Base-by-base conservation (phyloP, 2,113 vertebrate genomes). In the Pelusios castaneus region DNA sequence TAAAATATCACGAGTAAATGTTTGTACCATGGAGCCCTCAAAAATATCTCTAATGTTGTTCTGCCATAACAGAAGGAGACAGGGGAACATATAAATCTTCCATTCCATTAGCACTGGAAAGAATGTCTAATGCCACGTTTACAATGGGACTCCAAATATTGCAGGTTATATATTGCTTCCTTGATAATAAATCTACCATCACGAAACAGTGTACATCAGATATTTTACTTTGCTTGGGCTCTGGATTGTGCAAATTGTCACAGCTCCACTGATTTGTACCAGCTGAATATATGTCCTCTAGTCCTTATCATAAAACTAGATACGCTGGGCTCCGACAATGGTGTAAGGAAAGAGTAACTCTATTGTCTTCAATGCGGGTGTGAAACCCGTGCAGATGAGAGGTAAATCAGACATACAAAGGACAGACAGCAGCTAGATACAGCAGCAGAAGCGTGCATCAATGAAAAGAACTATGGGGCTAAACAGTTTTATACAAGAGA, bases 131-230 rank as follows among this genome's bases (percentile, higher is more conserved):
- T n/a, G 25, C n/a, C 11, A 29, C 51, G 1, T 21, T 67, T 14
- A 1, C 9, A 88, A 58, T 9, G 86, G 51, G 84, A 79, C 92
- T 88, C 90, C 80, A 88, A 82, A 85, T 17, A 94, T 87, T 88
- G 7, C 31, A 1, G 8, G 78, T 51, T 2, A 2, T 0, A 14
- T 82, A 80, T 19, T 83, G 85, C 90, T 94, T 87, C 87, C 93
- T 79, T 1, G 8, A 13, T 83, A 58, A 10, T 93, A 91, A 96
- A 97, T 95, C 93, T 43, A 76, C 60, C 60, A 54, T 55, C 92
- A 55, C 11, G 1, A 0, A 1, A 63, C 19, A 0, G 2, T 1
- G 0, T 0, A 0, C 2, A 75, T 1, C 22, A 47, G 90, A 2
- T 2, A 82, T 43, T 91, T 5, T 10, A 8, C 7, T 79, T 67